phyloP scores from a whole-genome alignment of 2,888 invertebrate genomes.

The Drosophila maculinotata region DNA sequence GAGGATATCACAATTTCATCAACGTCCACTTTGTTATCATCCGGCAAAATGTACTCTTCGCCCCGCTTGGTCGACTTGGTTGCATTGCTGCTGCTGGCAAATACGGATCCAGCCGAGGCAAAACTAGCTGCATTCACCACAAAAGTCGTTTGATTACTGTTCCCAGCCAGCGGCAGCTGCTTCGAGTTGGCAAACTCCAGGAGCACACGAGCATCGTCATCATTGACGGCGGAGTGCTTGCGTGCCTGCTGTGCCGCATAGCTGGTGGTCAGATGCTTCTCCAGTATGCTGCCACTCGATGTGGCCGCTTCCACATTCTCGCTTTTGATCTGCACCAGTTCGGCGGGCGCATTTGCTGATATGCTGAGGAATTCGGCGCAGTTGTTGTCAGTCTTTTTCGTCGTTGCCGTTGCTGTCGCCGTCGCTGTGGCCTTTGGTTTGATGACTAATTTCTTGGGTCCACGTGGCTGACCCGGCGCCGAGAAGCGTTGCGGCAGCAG shows the following conservation, averaged over 20 bases:
- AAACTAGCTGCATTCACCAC: conserved; percentile 74
- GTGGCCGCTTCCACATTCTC: conserved; percentile 58
- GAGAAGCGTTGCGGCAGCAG: conserved; percentile 68
- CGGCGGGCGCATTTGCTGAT: conserved; percentile 52
- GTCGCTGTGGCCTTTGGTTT: conserved; percentile 81
- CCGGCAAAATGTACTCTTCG: conserved; percentile 73
- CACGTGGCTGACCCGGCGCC: conserved; percentile 68
- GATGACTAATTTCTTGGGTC: conserved; percentile 83
- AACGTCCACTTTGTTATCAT: conserved; percentile 70
- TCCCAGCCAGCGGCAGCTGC: conserved; percentile 51
- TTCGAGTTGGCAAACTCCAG: conserved; percentile 82
- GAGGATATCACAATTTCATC: conserved; percentile 80
- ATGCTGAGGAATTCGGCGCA: conserved; percentile 42
- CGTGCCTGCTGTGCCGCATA: conserved; percentile 38
- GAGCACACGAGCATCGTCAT: conserved; percentile 81
- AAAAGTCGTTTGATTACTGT: conserved; percentile 62
- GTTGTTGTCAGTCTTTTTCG: conserved; percentile 65
- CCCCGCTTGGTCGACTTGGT: conserved; percentile 34
- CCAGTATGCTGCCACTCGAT: conserved; percentile 71
- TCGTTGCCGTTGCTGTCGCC: conserved; percentile 41
- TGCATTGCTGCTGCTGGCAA: conserved; percentile 65
- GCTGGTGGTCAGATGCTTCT: conserved; percentile 75
- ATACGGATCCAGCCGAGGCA: conserved; percentile 80
- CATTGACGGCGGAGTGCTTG: conserved; percentile 63
- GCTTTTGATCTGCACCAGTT: conserved; percentile 72